Percentiles rank a stretch among this genome's conserved stretches.
phyloP scores from a whole-genome alignment of 2,113 vertebrate genomes.

The Leptodactylus fuscus region DNA sequence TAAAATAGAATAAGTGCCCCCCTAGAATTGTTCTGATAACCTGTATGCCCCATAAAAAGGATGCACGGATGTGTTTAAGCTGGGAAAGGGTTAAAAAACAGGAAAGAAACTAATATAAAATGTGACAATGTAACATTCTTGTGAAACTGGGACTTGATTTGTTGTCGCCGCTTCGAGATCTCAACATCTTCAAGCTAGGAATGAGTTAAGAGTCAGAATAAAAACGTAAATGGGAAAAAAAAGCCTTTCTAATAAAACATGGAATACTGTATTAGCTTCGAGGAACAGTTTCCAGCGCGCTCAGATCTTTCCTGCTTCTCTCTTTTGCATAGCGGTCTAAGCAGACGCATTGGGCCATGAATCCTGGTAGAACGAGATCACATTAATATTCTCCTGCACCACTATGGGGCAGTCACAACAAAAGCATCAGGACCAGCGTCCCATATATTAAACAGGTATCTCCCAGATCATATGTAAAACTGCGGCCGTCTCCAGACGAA shows the following conservation, averaged over 20 bases:
- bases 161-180: background rate
- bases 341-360: background rate
- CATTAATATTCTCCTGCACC: slow-evolving; percentile 71
- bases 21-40: no score
- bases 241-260: background rate
- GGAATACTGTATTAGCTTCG: no score
- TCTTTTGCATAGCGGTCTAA: background rate
- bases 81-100: background rate
- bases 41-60: no score
- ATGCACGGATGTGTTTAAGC: no score
- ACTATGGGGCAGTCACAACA: slow-evolving; percentile 74
- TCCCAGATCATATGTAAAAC: slow-evolving; percentile 19
- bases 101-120: background rate
- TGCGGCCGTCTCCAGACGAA: background rate
- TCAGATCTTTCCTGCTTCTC: background rate
- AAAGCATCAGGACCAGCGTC: slow-evolving; percentile 63
- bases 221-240: background rate
- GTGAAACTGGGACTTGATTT: no score
- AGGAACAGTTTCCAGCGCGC: rapidly evolving
- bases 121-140: background rate
- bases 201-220: background rate
- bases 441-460: slow-evolving; percentile 46
- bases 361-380: slow-evolving; percentile 9
- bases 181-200: background rate
- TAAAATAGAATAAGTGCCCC: no score